Evolutionary conservation across 2,888 invertebrate species (phyloP), one percentile per base, ranked within the genome.

Genomic region (Ernsta delagoae): DNA sequence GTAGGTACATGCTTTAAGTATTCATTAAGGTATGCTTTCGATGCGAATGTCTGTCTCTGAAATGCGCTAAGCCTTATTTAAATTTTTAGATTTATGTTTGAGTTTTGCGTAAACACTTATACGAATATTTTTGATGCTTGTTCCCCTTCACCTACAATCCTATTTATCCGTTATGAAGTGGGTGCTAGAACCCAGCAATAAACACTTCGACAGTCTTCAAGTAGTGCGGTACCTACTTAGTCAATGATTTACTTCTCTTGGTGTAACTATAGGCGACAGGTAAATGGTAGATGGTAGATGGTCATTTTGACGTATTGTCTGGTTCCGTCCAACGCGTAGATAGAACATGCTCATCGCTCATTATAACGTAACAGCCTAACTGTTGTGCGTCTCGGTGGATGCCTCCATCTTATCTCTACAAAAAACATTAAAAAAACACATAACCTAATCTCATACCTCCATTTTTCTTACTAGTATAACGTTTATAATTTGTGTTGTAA

Each of bases 381-480:
- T 87, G 89, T 88, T 85, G 78, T 74, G 59, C 83, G 86, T 87
- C 82, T 78, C 88, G 86, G 83, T 86, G 77, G 75, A 74, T 82
- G 85, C 79, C 45, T 59, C 62, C 69, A 70, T 70, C 69, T 66
- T 54, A 72, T 56, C 54, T 61, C 45, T 61, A 54, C 45, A n/a
- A 56, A 67, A 61, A 67, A 67, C 5, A 11, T 4, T 39, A 56
- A 66, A 66, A 66, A 66, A 66, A 50, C 60, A 67, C 67, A 65
- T 53, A 67, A 67, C 67, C 60, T 43, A 61, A 67, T 45, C 60
- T 67, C 67, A 54, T 45, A 43, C 54, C 60, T 54, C 67, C 41
- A 59, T 67, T 61, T 60, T 34, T 56, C 36, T 53, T 56, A 60
- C 34, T 56, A 60, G 67, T 45, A 50, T 45, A 48, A 11, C 59